Base-by-base conservation (phyloP, 2,113 vertebrate species). In the Pampusana beccarii region DNA sequence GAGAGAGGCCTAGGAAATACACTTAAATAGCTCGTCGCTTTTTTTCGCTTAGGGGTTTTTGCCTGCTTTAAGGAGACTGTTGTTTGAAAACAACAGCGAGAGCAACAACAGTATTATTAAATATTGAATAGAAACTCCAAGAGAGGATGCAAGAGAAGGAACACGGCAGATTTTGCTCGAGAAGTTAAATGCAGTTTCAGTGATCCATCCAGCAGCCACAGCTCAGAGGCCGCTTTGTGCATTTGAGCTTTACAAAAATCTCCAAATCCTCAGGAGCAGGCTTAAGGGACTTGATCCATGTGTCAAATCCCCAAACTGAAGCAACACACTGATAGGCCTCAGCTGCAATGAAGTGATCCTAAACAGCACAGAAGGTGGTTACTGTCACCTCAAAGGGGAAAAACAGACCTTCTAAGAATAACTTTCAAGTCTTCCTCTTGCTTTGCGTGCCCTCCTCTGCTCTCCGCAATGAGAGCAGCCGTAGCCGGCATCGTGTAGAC, bases 191-290 rank as follows among this genome's bases (percentile, higher is more conserved):
- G 93, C 74, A 71, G 80, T 25, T 61, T 29, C 84, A 90, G 46
- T 92, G 93, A 96, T 95, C 88, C 94, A 58, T 71, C 90, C 28
- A 36, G 82, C 86, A 95, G 95, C 65, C 65, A 33, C 67, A 42
- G 94, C 95, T 92, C 91, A 82, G 94, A 44, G 81, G 75, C 57
- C 53, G 83, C 91, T 87, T 66, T 91, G 78, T 66, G 77, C 94
- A 36, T 77, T 31, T 77, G 54, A 88, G 95, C 94, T 93, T 95
- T 77, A 73, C 88, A 87, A 33, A 95, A 89, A 87, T 84, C 95
- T 89, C 78, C 89, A 92, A 90, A 95, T 93, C 96, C 90, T 61
- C 75, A 1, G 53, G 88, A 95, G 85, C 29, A 75, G 86, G 86
- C 77, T 96, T 92, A 95, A 56, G 69, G 61, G 77, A 46, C 89